phyloP scores from a whole-genome alignment of 2,888 invertebrate genomes.

The Callosobruchus maculatus region DNA sequence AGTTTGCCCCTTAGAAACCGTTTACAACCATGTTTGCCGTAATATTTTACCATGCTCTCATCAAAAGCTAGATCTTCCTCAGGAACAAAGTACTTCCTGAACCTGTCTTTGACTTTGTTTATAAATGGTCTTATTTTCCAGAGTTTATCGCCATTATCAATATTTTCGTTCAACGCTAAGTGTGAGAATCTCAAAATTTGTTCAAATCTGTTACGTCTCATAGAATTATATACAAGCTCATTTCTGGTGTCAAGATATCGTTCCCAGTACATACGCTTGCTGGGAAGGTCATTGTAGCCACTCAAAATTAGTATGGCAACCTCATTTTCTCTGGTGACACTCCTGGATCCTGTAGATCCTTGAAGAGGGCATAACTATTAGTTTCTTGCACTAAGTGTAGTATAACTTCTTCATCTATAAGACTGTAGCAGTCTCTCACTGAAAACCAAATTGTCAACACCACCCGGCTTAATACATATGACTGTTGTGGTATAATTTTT shows the following conservation, averaged over 20 bases:
- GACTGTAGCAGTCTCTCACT: too few species aligned
- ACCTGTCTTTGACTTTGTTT: conserved; percentile 1
- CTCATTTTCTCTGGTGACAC: conserved; percentile 11
- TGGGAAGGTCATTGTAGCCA: conserved; percentile 1
- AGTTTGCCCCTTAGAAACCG: conserved; percentile 21
- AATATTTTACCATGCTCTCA: conserved; percentile 6
- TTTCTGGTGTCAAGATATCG: conserved; percentile 8
- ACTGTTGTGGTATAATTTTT: too few species aligned
- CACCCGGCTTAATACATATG: too few species aligned
- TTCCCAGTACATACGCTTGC: conserved; percentile 11
- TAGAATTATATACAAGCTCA: conserved; percentile 14
- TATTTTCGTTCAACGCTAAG: conserved; percentile 5
- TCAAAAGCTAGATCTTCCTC: conserved; percentile 13
- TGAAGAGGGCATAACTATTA: too few species aligned
- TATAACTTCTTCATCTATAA: conserved; percentile 8
- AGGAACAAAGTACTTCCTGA: conserved; percentile 4
- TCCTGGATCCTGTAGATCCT: conserved; percentile 9
- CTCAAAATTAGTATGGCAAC: conserved; percentile 10
- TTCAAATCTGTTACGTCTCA: conserved; percentile 13
- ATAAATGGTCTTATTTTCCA: conserved; percentile 11
- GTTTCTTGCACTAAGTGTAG: conserved; percentile 6
- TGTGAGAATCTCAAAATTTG: conserved; percentile 13
- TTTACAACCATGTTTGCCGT: conserved; percentile 9
- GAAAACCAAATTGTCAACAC: too few species aligned
- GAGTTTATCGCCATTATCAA: conserved; percentile 3